phyloP scores from a whole-genome alignment of 2,888 invertebrate genomes.

The Fragum whitleyi region DNA sequence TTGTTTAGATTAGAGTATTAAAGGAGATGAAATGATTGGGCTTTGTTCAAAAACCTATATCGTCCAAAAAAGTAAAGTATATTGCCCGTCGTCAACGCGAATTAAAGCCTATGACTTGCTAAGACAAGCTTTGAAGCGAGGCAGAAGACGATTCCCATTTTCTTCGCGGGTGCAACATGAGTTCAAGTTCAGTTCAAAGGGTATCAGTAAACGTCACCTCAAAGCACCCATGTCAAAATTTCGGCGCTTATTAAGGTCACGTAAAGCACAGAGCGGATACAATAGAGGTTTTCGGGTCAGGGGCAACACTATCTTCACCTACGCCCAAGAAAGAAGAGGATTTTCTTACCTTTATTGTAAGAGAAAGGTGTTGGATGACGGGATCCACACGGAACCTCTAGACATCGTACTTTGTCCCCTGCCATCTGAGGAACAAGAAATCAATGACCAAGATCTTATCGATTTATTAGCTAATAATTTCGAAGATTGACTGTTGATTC shows the following conservation, averaged over 20 bases:
- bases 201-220: slow-evolving; percentile 38
- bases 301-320: slow-evolving; percentile 34
- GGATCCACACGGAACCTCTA: slow-evolving; percentile 49
- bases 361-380: slow-evolving; percentile 42
- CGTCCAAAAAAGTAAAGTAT: too few species aligned
- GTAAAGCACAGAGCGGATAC: slow-evolving; percentile 24
- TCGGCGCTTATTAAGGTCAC: slow-evolving; percentile 35
- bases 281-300: slow-evolving; percentile 43
- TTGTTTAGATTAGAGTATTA: too few species aligned
- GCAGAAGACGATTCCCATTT: background rate
- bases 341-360: slow-evolving; percentile 56
- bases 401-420: too few species aligned
- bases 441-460: slow-evolving; percentile 34
- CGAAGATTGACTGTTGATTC: background rate
- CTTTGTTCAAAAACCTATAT: too few species aligned
- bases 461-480: too few species aligned
- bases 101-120: too few species aligned
- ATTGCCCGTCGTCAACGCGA: too few species aligned
- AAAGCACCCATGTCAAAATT: slow-evolving; percentile 43
- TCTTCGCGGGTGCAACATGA: slow-evolving; percentile 13
- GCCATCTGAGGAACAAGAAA: slow-evolving; percentile 17
- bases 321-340: slow-evolving; percentile 38
- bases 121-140: too few species aligned
- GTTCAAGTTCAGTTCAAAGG: slow-evolving; percentile 54
- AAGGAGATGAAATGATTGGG: too few species aligned